Evolutionary conservation across 2,888 invertebrate species (phyloP), one percentile per base, ranked within the genome.

Genomic region (Choristoneura rosaceana): DNA sequence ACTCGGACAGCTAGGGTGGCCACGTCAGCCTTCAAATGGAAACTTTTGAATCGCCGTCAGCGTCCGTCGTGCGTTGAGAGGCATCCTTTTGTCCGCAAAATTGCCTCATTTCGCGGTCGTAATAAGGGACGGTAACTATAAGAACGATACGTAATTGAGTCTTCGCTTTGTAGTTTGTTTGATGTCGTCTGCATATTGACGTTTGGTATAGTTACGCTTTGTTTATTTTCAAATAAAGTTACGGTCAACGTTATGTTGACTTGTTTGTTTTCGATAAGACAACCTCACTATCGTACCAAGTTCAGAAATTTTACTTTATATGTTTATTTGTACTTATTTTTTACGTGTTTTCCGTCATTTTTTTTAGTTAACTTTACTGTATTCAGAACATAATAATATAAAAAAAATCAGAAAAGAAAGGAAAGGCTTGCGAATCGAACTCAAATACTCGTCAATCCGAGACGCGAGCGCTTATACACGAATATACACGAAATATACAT

Each of bases 81-180:
- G 87, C 85, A 83, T 84, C 87, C 91, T 90, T 91, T 93, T 94
- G 92, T 93, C 91, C 90, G 80, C 87, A 76, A 92, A 93, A 94
- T 94, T 91, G 91, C 91, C 90, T 91, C 88, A 91, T 92, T 90
- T 88, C 86, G 87, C 87, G 88, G 83, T 85, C 87, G 83, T 92
- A 92, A 91, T 92, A 92, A 90, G 90, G 90, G 69, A 73, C 55
- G 69, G 90, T 85, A 92, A 91, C 92, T 92, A 92, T 90, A 88
- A 88, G 89, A 89, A 85, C 81, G 76, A 84, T 83, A 87, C 87
- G 88, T 91, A 92, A 92, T 91, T 89, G 90, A 87, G 84, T 89
- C 76, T 74, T 62, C n/a, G 76, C 84, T 87, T 88, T 88, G 86
- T 86, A 84, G 84, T 87, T 25, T 89, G 89, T 81, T 93, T 92